Conservation (phyloP, 37 sponge, comb jelly and placozoan genomes). For the Hormiphora californensis region DNA sequence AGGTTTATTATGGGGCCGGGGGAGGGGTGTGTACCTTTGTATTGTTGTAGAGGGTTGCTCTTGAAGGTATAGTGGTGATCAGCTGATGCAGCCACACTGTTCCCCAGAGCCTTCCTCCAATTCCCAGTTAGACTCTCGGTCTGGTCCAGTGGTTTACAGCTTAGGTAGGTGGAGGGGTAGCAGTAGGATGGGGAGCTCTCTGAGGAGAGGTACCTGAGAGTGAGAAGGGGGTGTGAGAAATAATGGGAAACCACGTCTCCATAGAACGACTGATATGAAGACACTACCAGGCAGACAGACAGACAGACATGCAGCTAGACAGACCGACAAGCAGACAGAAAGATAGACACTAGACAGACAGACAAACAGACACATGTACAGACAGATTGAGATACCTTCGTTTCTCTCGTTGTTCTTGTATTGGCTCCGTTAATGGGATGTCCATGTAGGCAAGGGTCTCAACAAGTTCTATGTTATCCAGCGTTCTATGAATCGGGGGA, state of each 20-base stretch:
- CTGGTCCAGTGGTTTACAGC: conserved; percentile 32
- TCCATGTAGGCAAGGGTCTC: conserved; percentile 54
- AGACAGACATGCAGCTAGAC: too few species aligned
- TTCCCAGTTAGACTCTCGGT: not conserved
- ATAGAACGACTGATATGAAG: too few species aligned
- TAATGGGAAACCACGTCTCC: too few species aligned
- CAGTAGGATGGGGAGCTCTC: not conserved
- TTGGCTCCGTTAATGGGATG: not conserved
- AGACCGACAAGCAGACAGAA: too few species aligned
- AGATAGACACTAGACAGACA: too few species aligned
- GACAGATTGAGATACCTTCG: too few species aligned
- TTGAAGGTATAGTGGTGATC: conserved; percentile 17
- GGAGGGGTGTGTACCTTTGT: not conserved
- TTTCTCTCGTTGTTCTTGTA: too few species aligned
- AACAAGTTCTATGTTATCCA: conserved; percentile 24
- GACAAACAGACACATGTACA: too few species aligned
- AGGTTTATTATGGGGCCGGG: too few species aligned
- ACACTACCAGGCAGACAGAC: too few species aligned
- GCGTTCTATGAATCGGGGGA: not conserved
- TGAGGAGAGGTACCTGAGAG: not conserved
- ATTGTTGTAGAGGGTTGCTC: conserved; percentile 2
- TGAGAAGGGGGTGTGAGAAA: too few species aligned
- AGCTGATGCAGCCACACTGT: not conserved
- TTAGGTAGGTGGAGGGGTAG: conserved; percentile 30
- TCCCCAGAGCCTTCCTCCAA: conserved; percentile 33